Evolutionary conservation across 2,888 invertebrate genomes (phyloP), one percentile per base, ranked within the genome.

Genomic region (Drosophila paucipuncta): DNA sequence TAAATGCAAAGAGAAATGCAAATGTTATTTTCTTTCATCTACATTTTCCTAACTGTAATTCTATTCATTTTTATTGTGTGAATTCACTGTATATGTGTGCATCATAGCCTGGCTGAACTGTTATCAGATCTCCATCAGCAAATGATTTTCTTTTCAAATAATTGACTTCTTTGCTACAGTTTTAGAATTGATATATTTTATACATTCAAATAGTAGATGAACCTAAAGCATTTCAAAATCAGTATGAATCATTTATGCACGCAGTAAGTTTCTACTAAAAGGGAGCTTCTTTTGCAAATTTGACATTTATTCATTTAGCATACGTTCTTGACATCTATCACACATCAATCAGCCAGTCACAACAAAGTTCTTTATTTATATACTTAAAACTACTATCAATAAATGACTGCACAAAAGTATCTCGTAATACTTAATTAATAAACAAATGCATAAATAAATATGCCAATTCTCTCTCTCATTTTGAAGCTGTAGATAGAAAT

Each of bases 11-110:
- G 22, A n/a, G 30, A 41, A 22, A 41, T 41, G 41, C 11, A 39
- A 57, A 39, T 57, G 11, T 57, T 11, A 55, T 55, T 39, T 57
- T 16, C 39, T 30, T 57, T 39, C 39, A 57, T 37, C 37, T n/a
- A 28, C 37, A 55, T 55, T 55, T 37, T 7, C 37, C 37, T 18
- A 28, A 37, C 37, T 28, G 28, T n/a, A 39, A 39, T 57, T 39
- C 11, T 2, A 28, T 55, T 55, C 18, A 11, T 25, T 37, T 47
- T 16, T 22, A 22, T 13, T 22, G 4, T 22, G 22, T 22, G 16
- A 22, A 16, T 22, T 16, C 7, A 22, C 22, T 25, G 9, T 16
- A 2, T 4, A 2, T 47, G 47, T 47, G 22, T 47, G 22, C 47
- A 47, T 7, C 22, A 47, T 25, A 47, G 47, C 47, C 9, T 1